phyloP scores from a whole-genome alignment of 35 echinoderm and acorn worm species.

The Lytechinus variegatus region DNA sequence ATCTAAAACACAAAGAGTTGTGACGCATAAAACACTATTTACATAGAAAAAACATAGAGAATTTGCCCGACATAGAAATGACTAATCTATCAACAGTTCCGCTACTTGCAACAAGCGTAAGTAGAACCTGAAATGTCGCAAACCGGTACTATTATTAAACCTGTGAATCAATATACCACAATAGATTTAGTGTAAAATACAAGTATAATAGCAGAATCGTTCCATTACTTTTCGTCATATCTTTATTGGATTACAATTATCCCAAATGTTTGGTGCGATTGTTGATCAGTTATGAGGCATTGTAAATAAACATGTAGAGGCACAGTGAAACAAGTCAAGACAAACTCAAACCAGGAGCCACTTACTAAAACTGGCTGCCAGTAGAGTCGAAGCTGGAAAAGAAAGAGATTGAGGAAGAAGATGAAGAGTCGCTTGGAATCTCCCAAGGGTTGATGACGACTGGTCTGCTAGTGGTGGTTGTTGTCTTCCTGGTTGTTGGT shows the following conservation, averaged over 20 bases:
- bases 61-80: background rate
- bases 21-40: background rate
- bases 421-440: constrained; percentile 27
- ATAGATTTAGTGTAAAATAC: too few species aligned
- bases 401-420: constrained; percentile 15
- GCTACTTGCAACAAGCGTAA: too few species aligned
- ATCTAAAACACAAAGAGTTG: background rate
- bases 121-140: too few species aligned
- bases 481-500: background rate
- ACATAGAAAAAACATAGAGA: background rate
- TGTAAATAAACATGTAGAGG: background rate
- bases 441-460: background rate
- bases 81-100: too few species aligned
- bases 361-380: background rate
- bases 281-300: background rate
- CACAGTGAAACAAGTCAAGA: background rate
- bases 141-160: too few species aligned
- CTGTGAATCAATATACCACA: too few species aligned
- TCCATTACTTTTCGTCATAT: too few species aligned
- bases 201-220: too few species aligned
- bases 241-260: too few species aligned
- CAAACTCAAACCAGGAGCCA: background rate
- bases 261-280: too few species aligned
- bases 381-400: constrained; percentile 18
- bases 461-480: background rate